Percentiles rank a stretch among this genome's conserved stretches.
phyloP scores from a whole-genome alignment of 2,888 invertebrate genomes.

The Gryllus longicercus region DNA sequence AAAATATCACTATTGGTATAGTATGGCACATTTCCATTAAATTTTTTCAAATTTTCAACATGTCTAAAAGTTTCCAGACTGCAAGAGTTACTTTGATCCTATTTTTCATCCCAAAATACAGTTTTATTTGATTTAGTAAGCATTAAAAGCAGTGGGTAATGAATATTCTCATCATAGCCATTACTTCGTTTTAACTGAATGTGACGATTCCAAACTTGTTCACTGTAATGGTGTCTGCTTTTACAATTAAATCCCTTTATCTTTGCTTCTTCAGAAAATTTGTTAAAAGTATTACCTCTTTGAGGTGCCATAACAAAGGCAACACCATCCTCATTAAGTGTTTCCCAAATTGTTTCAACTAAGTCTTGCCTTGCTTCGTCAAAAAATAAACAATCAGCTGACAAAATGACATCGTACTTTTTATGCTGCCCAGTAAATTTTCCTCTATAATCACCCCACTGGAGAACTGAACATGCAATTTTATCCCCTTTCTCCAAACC shows the following conservation, averaged over 20 bases:
- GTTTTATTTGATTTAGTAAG: conserved; percentile 50
- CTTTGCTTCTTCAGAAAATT: conserved; percentile 62
- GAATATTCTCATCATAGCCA: conserved; percentile 65
- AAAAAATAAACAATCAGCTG: conserved; percentile 77
- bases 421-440: conserved; percentile 3
- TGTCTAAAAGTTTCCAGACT: too few relatives aligned
- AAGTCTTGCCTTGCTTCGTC: conserved; percentile 67
- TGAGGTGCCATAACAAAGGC: conserved; percentile 74
- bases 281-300: conserved; percentile 66
- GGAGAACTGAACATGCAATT: conserved; percentile 48
- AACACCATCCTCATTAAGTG: conserved; percentile 58
- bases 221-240: conserved; percentile 59
- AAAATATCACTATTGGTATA: too few relatives aligned
- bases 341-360: conserved; percentile 64
- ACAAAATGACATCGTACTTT: conserved; percentile 65
- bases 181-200: conserved; percentile 57
- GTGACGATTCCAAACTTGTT: conserved; percentile 65
- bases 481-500: conserved; percentile 50
- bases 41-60: too few relatives aligned
- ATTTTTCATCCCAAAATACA: background rate
- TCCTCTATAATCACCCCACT: conserved; percentile 49
- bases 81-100: background rate
- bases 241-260: conserved; percentile 57
- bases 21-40: too few relatives aligned
- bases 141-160: conserved; percentile 66